Conservation (phyloP, 2,888 invertebrate genomes). For the Serripes groenlandicus region DNA sequence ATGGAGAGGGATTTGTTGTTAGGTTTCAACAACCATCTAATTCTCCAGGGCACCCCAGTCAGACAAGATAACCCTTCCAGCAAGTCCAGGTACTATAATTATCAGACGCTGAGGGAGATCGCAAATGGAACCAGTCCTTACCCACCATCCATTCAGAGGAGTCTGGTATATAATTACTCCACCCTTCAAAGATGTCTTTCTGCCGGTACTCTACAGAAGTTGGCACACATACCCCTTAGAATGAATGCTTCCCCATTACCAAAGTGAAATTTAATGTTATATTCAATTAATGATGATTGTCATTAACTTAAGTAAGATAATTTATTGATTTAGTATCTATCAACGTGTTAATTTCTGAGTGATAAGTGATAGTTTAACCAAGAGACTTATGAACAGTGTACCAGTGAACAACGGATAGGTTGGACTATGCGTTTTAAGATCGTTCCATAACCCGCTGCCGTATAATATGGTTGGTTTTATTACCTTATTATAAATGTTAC, state of each 20-base stretch:
- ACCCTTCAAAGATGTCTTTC: not conserved
- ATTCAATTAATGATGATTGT: too few relatives aligned
- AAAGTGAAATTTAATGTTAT: too few relatives aligned
- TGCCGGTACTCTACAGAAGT: not conserved
- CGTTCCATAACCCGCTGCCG: too few relatives aligned
- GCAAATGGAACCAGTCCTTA: not conserved
- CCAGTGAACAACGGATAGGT: too few relatives aligned
- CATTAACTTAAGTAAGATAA: too few relatives aligned
- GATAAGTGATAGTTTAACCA: too few relatives aligned
- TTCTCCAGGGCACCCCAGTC: not conserved
- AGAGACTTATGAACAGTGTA: too few relatives aligned
- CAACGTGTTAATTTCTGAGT: too few relatives aligned
- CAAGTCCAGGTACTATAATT: not conserved
- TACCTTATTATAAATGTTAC: too few relatives aligned
- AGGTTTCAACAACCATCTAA: not conserved
- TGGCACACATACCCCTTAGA: not conserved
- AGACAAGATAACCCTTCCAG: not conserved
- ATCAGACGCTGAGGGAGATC: not conserved
- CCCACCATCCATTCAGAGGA: not conserved
- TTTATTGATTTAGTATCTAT: too few relatives aligned
- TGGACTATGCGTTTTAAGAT: too few relatives aligned
- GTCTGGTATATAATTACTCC: not conserved
- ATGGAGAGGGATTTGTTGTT: not conserved
- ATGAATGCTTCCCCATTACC: not conserved
- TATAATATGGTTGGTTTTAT: too few relatives aligned